Base-by-base conservation (phyloP, 2,888 invertebrate species). In the Macaria liturata region DNA sequence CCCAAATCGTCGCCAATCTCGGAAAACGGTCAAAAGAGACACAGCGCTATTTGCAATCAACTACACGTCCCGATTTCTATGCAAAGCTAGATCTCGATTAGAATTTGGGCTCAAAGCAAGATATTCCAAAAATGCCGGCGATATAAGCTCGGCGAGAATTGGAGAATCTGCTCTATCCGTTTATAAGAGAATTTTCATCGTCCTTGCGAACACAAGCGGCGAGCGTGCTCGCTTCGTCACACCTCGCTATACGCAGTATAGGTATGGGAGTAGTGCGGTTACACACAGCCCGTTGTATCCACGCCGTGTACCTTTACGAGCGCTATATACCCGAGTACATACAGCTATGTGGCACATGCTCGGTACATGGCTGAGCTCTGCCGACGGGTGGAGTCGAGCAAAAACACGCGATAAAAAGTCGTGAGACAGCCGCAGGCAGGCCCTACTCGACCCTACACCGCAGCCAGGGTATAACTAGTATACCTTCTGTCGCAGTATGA, bases 221-320 rank as follows among this genome's bases (percentile, higher is more conserved):
- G 67, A 62, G 54, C 65, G 67, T 61, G 62, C 67, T 59, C 62
- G 64, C 62, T 61, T 61, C 62, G 67, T 66, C 67, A 68, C 67
- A 66, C 67, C 67, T 67, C 65, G 64, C 57, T 60, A 67, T 62
- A 9, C 32, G 42, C 42, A 31, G 9, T 44, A 49, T 31, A 49
- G 34, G 7, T 31, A 42, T 5, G 48, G 52, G 61, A 62, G 60
- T 62, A 65, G 58, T 64, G 65, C 64, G 67, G 67, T 65, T 65
- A 65, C 67, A 67, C 66, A 62, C 63, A 61, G 62, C 53, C 53
- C 66, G 66, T 58, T 59, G 57, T 55, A 57, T 62, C 65, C 59
- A 58, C 57, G 59, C 65, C 59, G 61, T 64, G 59, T 67, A 61
- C 62, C 58, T 60, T 55, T 62, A 61, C 61, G 61, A 61, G 61